Conservation (phyloP, 2,888 invertebrate species). For the Parapristionchus giblindavisi region DNA sequence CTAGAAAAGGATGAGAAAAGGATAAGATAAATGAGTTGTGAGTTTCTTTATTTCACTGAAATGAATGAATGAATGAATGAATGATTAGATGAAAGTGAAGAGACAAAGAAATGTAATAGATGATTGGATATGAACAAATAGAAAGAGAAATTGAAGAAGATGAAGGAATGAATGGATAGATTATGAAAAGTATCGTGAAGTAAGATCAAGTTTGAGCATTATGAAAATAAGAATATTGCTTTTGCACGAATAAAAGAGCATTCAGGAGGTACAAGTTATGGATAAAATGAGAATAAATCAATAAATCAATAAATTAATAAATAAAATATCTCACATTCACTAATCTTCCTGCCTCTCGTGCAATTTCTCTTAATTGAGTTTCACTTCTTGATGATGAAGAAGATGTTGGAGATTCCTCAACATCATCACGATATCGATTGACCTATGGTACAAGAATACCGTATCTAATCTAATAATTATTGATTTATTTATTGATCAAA, state of each 20-base stretch:
- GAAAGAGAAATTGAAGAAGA: too few relatives aligned
- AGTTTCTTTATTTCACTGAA: too few relatives aligned
- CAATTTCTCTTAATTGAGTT: slow-evolving; percentile 29
- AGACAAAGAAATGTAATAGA: too few relatives aligned
- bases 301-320: too few relatives aligned
- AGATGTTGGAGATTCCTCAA: slow-evolving; percentile 11
- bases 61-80: too few relatives aligned
- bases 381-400: slow-evolving; percentile 12
- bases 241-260: not conserved
- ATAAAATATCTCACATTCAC: slow-evolving; percentile 24
- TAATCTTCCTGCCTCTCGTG: slow-evolving; percentile 36
- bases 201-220: not conserved
- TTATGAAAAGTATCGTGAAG: not conserved
- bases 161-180: too few relatives aligned
- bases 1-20: too few relatives aligned
- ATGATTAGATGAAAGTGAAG: too few relatives aligned
- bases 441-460: slow-evolving; percentile 1
- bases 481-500: too few relatives aligned
- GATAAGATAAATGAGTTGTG: too few relatives aligned
- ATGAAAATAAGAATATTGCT: not conserved
- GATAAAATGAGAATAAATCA: not conserved
- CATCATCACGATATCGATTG: slow-evolving; percentile 33
- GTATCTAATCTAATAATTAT: too few relatives aligned
- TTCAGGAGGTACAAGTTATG: not conserved
- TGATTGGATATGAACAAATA: too few relatives aligned